A percentile compares a stretch with the other conserved stretches of the same genome.
phyloP scores from a whole-genome alignment of 2,888 invertebrate genomes.

The Gasteruption jaculator region DNA sequence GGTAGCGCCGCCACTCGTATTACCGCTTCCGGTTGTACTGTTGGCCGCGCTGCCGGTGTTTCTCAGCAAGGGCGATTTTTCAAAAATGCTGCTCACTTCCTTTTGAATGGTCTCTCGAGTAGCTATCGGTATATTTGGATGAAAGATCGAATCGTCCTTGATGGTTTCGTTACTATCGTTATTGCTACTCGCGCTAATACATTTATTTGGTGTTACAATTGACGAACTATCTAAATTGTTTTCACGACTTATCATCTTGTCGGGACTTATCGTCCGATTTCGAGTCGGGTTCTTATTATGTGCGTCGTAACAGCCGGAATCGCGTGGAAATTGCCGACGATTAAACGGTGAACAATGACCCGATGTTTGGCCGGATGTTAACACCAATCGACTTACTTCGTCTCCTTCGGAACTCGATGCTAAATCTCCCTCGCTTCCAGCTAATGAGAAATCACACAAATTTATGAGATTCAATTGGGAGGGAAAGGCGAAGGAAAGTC shows the following conservation, averaged over 20 bases:
- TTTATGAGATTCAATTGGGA: too few relatives aligned
- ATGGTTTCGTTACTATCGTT: too few relatives aligned
- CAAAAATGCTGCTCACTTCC: slow-evolving; percentile 35
- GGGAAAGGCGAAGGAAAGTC: too few relatives aligned
- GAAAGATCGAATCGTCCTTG: slow-evolving; percentile 43
- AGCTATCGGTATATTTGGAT: slow-evolving; percentile 45
- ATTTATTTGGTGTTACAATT: too few relatives aligned
- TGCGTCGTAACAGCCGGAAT: slow-evolving; percentile 76
- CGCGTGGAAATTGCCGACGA: slow-evolving; percentile 74
- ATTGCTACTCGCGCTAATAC: too few relatives aligned
- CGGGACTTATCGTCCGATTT: slow-evolving; percentile 37
- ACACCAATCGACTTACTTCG: slow-evolving; percentile 53
- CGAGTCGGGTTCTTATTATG: slow-evolving; percentile 44
- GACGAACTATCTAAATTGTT: too few relatives aligned
- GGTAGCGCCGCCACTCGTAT: too few relatives aligned
- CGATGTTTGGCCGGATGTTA: slow-evolving; percentile 50
- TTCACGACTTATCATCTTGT: too few relatives aligned
- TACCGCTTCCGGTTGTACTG: too few relatives aligned
- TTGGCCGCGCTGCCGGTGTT: too few relatives aligned
- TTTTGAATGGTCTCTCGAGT: slow-evolving; percentile 27
- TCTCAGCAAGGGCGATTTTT: slow-evolving; percentile 39
- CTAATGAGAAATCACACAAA: slow-evolving; percentile 47
- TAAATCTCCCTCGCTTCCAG: slow-evolving; percentile 73
- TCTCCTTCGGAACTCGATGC: slow-evolving; percentile 79
- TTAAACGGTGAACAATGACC: slow-evolving; percentile 68